These are phyloP conservation scores for Cladorhizidae sp. DNA, from an alignment of 37 sponge, comb jelly and placozoan species.

Conservation along the genomic window DNA sequence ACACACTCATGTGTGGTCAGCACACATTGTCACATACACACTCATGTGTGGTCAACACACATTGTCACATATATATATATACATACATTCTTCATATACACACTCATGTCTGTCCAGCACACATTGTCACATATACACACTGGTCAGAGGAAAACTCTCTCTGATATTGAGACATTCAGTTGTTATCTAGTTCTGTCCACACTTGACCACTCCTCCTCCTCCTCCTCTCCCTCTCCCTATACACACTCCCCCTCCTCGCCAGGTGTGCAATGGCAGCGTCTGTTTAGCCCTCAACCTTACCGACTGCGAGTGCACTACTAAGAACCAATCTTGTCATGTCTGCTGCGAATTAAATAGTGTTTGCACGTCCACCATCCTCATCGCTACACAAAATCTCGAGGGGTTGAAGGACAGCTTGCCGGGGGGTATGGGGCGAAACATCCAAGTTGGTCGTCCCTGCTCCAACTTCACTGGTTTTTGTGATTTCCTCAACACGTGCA, in stretches of 20 bases:
- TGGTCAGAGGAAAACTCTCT: no score
- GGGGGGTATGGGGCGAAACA: background rate
- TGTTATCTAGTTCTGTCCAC: no score
- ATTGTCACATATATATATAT: no score
- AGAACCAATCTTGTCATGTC: conserved; percentile 37
- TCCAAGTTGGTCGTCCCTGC: conserved; percentile 57
- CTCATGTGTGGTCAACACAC: no score
- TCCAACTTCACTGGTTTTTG: conserved; percentile 69
- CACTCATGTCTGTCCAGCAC: background rate
- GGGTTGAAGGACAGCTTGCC: conserved; percentile 6
- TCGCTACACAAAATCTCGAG: background rate
- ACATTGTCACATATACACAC: background rate
- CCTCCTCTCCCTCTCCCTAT: background rate
- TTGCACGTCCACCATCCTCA: conserved; percentile 34
- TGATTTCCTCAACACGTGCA: conserved; percentile 64
- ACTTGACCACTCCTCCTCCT: background rate
- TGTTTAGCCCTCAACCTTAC: conserved; percentile 45
- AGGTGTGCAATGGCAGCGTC: conserved; percentile 67
- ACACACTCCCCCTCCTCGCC: background rate
- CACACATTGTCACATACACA: no score
- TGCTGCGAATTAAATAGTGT: conserved; percentile 46
- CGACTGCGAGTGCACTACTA: conserved; percentile 55
- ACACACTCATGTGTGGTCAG: no score
- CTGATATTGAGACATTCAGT: no score
- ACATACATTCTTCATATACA: background rate